phyloP scores from a whole-genome alignment of 1,140 invertebrate species.

The Archivesica marissinica region DNA sequence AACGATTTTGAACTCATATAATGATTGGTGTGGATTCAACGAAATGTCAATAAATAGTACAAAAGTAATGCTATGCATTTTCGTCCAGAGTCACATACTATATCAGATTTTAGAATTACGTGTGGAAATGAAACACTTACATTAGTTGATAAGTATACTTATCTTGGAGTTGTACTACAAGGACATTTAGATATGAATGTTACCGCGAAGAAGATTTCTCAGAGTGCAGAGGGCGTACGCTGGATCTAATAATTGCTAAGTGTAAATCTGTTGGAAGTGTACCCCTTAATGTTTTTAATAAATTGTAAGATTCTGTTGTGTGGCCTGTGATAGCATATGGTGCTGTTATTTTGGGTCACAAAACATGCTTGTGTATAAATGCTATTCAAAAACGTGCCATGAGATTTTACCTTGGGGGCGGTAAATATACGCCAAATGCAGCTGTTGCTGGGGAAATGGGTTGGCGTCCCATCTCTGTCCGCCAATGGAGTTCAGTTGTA shows the following conservation, averaged over 20 bases:
- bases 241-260: neutral
- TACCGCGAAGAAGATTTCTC: slow-evolving; percentile 12
- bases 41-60: slow-evolving; percentile 25
- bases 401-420: slow-evolving; percentile 10
- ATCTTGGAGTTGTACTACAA: neutral
- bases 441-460: slow-evolving; percentile 45
- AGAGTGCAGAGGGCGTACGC: too few species aligned
- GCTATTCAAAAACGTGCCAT: slow-evolving; percentile 36
- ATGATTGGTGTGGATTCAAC: neutral
- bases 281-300: too few species aligned
- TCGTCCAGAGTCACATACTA: neutral
- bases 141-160: slow-evolving; percentile 31
- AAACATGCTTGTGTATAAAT: slow-evolving; percentile 24
- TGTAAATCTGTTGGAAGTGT: neutral
- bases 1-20: neutral
- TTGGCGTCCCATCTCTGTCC: neutral
- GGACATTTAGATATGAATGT: slow-evolving; percentile 33
- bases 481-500: slow-evolving; percentile 31
- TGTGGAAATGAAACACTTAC: neutral
- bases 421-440: slow-evolving; percentile 38
- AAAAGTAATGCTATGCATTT: slow-evolving; percentile 27
- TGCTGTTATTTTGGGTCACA: slow-evolving; percentile 28
- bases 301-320: slow-evolving; percentile 8
- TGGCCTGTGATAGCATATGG: slow-evolving; percentile 44
- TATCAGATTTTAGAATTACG: neutral